A percentile compares a stretch with the other conserved stretches of the same genome.
Conservation (phyloP, 1,140 invertebrate genomes). For the Coboldia fuscipes region DNA sequence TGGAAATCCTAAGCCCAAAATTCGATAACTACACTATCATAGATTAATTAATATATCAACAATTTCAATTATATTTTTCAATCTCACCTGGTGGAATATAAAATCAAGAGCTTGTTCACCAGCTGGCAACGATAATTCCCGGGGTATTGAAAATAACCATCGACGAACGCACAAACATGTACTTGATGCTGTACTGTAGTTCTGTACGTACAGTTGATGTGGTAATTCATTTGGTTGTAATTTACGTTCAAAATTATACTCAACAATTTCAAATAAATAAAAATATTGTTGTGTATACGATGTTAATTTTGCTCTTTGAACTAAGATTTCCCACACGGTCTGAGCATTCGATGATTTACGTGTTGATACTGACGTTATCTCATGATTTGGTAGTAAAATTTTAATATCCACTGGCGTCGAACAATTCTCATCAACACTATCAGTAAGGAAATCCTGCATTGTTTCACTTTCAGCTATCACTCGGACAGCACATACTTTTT, state of each 20-base stretch:
- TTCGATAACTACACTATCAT: too few relatives aligned
- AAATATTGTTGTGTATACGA: conserved; percentile 73
- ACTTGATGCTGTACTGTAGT: conserved; percentile 94
- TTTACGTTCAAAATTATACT: conserved; percentile 92
- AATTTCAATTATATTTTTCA: neutral
- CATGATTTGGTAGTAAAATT: conserved; percentile 60
- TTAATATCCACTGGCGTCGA: conserved; percentile 84
- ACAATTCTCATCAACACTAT: conserved; percentile 69
- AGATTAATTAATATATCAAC: conserved; percentile 4
- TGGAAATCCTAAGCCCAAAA: neutral
- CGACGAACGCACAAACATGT: conserved; percentile 85
- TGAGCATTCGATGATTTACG: conserved; percentile 76
- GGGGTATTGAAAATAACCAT: conserved; percentile 74
- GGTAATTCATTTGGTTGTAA: conserved; percentile 84
- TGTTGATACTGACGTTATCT: conserved; percentile 80
- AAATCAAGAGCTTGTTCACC: conserved; percentile 41
- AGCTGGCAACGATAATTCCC: conserved; percentile 46
- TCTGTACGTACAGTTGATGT: conserved; percentile 95
- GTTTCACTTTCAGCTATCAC: conserved; percentile 95
- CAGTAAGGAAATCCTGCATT: conserved; percentile 92
- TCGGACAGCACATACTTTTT: conserved; percentile 93
- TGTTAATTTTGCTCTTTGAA: conserved; percentile 63
- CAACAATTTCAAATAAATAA: conserved; percentile 95
- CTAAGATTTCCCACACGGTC: conserved; percentile 77
- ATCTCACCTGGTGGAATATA: conserved; percentile 49